Percentiles rank a stretch among this genome's conserved stretches.
Conservation (phyloP, 2,113 vertebrate genomes). For the Equus przewalskii region DNA sequence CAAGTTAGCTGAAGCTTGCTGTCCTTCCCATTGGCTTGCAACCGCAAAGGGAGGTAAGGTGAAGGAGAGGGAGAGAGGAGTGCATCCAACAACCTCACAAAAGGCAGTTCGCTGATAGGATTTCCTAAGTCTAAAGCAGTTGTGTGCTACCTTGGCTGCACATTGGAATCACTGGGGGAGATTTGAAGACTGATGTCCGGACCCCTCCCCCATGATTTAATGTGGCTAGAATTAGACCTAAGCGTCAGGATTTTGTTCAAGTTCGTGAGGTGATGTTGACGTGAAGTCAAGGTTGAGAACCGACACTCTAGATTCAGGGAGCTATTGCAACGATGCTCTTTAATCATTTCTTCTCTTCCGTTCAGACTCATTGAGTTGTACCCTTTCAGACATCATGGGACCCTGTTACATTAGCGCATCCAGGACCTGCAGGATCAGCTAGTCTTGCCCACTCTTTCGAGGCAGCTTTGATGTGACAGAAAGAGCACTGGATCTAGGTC, state of each 20-base stretch:
- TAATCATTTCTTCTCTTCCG: background rate
- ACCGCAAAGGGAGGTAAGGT: background rate
- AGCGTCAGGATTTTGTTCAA: background rate
- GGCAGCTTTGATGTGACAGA: background rate
- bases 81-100: background rate
- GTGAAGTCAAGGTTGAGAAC: background rate
- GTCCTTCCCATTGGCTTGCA: background rate
- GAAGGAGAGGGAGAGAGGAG: background rate
- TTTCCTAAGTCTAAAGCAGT: background rate
- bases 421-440: background rate
- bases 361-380: background rate
- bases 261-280: background rate
- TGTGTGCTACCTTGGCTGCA: background rate
- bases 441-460: background rate
- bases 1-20: background rate
- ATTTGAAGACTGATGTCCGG: background rate
- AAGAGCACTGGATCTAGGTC: background rate
- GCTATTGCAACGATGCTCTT: background rate
- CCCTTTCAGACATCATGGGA: background rate
- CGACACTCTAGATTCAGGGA: background rate
- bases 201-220: background rate
- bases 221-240: background rate
- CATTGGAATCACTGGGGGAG: background rate
- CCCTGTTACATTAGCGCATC: background rate
- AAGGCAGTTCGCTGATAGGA: background rate